Conservation (phyloP, 2,113 vertebrate genomes). For the Apeltes quadracus region DNA sequence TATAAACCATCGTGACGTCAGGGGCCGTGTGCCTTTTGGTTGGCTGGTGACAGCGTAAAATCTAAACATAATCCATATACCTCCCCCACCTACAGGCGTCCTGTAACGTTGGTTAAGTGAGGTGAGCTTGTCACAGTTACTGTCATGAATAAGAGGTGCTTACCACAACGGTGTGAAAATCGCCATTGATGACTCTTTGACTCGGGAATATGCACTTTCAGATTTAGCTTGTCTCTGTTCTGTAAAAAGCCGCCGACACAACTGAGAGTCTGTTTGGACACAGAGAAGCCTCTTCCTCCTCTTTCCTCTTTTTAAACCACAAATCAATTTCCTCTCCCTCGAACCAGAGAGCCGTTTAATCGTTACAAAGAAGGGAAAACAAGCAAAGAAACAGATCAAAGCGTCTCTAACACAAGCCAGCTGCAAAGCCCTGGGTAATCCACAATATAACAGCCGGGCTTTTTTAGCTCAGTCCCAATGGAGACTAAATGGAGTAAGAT, state of each 20-base stretch:
- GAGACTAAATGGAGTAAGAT: slow-evolving; percentile 22
- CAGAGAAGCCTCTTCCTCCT: slow-evolving; percentile 47
- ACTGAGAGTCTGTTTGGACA: slow-evolving; percentile 38
- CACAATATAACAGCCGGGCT: slow-evolving; percentile 27
- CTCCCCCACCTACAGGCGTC: no score
- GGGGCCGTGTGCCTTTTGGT: neutral
- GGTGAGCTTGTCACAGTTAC: neutral
- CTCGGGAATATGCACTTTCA: neutral
- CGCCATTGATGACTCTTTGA: neutral
- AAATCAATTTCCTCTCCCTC: slow-evolving; percentile 68
- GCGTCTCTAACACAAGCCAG: slow-evolving; percentile 63
- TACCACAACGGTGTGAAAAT: neutral
- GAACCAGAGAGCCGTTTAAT: slow-evolving; percentile 58
- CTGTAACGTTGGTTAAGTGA: no score
- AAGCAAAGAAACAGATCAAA: slow-evolving; percentile 75
- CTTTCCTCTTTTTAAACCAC: slow-evolving; percentile 58
- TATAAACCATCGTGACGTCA: neutral
- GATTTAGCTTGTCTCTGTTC: slow-evolving; percentile 2
- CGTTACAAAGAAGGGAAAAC: slow-evolving; percentile 65
- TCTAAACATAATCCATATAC: no score
- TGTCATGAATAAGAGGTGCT: neutral
- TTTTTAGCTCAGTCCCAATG: slow-evolving; percentile 21
- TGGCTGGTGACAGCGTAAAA: no score
- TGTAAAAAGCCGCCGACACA: slow-evolving; percentile 39
- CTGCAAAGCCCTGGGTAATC: slow-evolving; percentile 63